Percentiles rank a stretch among this genome's conserved stretches.
These are phyloP conservation scores for Columba janthina DNA, from an alignment of 2,113 vertebrate genomes.

Conservation along the genomic window DNA sequence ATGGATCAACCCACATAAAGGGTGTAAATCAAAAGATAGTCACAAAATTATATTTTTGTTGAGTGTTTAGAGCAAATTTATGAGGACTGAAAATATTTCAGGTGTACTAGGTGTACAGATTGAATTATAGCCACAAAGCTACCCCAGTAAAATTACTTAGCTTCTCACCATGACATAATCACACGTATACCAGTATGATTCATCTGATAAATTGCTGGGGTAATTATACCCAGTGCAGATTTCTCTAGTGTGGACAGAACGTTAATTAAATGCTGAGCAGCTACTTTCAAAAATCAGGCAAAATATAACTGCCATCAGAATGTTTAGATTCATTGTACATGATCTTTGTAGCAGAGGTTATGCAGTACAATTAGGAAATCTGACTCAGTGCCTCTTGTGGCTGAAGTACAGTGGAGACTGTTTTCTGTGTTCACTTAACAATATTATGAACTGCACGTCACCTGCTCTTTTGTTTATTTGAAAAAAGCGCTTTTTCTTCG, in stretches of 20 bases:
- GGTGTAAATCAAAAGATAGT: not conserved
- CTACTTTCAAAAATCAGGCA: not conserved
- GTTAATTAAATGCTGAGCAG: conserved; percentile 28
- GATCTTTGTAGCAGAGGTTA: not conserved
- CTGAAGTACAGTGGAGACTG: not conserved
- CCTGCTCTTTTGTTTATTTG: not conserved
- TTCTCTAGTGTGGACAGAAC: conserved; percentile 31
- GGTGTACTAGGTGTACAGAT: not conserved
- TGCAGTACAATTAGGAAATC: not conserved
- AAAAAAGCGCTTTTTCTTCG: conserved; percentile 4
- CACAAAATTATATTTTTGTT: not conserved
- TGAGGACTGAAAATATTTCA: not conserved
- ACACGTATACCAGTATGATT: conserved; percentile 9
- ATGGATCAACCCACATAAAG: not conserved
- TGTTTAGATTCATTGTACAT: not conserved
- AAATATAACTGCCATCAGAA: not conserved
- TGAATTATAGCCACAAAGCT: not conserved
- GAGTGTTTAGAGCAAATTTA: not conserved
- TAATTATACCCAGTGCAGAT: conserved; percentile 31
- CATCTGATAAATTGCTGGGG: conserved; percentile 33
- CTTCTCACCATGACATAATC: conserved; percentile 16
- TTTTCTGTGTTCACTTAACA: not conserved
- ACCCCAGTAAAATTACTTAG: not conserved
- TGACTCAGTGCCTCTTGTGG: not conserved
- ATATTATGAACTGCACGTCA: not conserved